phyloP scores from a whole-genome alignment of 2,888 invertebrate species.

The Calameuta filiformis region DNA sequence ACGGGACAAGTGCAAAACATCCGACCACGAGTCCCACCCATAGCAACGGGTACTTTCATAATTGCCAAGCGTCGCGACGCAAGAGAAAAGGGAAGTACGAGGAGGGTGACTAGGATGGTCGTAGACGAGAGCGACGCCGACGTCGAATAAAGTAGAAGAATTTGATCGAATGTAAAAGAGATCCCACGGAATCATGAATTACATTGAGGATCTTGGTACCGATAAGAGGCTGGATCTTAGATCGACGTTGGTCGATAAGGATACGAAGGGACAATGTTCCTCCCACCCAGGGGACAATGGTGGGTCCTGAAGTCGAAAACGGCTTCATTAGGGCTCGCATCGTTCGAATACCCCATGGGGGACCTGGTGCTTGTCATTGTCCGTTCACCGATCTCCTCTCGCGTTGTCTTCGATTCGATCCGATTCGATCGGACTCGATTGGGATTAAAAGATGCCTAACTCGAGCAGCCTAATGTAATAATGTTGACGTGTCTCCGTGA shows the following conservation, averaged over 20 bases:
- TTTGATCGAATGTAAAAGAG: constrained; percentile 2
- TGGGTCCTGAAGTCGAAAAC: constrained; percentile 43
- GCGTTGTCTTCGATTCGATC: background rate
- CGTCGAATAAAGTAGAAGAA: background rate
- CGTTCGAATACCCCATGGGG: constrained; percentile 28
- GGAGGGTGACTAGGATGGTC: too few species aligned
- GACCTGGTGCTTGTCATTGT: constrained; percentile 17
- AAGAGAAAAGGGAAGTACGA: too few species aligned
- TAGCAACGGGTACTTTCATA: too few species aligned
- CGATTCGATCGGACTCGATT: too few species aligned
- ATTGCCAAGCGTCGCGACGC: too few species aligned
- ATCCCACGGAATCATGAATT: constrained; percentile 39
- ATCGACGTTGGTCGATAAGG: constrained; percentile 46
- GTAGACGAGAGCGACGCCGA: too few species aligned
- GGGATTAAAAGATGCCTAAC: constrained; percentile 10
- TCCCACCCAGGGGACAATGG: constrained; percentile 44
- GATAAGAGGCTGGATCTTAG: constrained; percentile 21
- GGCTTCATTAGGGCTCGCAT: constrained; percentile 46
- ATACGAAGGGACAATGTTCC: constrained; percentile 31
- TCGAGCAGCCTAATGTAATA: constrained; percentile 18
- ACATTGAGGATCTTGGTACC: constrained; percentile 23
- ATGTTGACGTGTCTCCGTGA: constrained; percentile 23
- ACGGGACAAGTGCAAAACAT: constrained; percentile 51
- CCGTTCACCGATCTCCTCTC: background rate
- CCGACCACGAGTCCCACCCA: background rate